A percentile compares a stretch with the other conserved stretches of the same genome.
Conservation (phyloP, 2,888 invertebrate species). For the Cosmia pyralina region DNA sequence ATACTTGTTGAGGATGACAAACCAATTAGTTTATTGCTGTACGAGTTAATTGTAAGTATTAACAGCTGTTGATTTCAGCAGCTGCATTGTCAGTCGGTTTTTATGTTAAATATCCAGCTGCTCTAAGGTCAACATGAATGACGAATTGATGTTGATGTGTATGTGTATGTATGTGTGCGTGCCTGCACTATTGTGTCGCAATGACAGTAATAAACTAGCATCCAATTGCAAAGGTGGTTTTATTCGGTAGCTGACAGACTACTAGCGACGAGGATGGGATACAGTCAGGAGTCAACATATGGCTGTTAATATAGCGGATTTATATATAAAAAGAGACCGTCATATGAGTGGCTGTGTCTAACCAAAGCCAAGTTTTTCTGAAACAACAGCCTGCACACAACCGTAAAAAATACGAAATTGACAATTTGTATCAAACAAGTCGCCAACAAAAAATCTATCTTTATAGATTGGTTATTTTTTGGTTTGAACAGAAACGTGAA, state of each 20-base stretch:
- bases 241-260: too few relatives aligned
- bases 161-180: too few relatives aligned
- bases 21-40: slow-evolving; percentile 4
- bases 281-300: too few relatives aligned
- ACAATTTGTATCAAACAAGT: neutral
- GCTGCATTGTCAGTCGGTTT: slow-evolving; percentile 24
- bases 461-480: too few relatives aligned
- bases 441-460: neutral
- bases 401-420: neutral
- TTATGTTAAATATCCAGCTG: slow-evolving; percentile 10
- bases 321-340: neutral
- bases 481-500: neutral
- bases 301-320: neutral
- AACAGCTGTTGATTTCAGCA: slow-evolving; percentile 14
- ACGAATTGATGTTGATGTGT: neutral
- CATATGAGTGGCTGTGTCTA: neutral
- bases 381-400: neutral
- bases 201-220: too few relatives aligned
- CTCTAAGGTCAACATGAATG: slow-evolving; percentile 25
- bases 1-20: neutral
- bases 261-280: too few relatives aligned
- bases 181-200: too few relatives aligned
- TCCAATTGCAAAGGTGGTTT: too few relatives aligned
- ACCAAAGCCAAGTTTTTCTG: neutral
- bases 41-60: slow-evolving; percentile 24